Percentiles rank a stretch among this genome's conserved stretches.
Conservation (phyloP, 2,113 vertebrate genomes). For the Mormyrus iriodes region DNA sequence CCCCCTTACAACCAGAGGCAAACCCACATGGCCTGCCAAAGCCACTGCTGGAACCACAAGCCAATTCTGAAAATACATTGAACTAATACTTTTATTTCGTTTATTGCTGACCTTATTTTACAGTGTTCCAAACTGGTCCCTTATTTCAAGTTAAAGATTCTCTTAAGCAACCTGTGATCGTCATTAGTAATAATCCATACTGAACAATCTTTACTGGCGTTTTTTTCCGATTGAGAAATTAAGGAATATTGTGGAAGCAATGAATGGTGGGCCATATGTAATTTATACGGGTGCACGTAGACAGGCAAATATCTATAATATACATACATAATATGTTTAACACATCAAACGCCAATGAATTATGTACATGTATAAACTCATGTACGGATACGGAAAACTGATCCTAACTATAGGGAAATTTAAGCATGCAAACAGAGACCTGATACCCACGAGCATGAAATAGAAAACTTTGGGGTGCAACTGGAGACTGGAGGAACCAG, state of each 20-base stretch:
- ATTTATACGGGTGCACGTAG: background rate
- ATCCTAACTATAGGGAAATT: background rate
- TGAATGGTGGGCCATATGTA: background rate
- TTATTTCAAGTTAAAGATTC: background rate
- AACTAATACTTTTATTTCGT: background rate
- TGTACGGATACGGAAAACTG: background rate
- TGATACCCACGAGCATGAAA: background rate
- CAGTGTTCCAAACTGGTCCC: background rate
- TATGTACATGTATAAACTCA: background rate
- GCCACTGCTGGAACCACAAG: background rate
- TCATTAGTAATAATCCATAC: background rate
- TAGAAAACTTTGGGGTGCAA: background rate
- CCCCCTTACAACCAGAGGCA: background rate
- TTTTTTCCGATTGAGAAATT: background rate
- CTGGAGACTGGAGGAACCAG: conserved; percentile 1
- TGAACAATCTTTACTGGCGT: background rate
- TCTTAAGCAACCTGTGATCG: background rate
- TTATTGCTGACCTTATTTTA: background rate
- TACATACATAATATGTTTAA: background rate
- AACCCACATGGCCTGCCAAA: background rate
- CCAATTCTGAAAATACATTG: background rate
- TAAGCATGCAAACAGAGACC: background rate
- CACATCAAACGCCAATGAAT: background rate
- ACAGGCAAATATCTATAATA: background rate
- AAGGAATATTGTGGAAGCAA: background rate